These are phyloP conservation scores for Tupiocoris notatus DNA, from an alignment of 2,888 invertebrate genomes.

Conservation along the genomic window DNA sequence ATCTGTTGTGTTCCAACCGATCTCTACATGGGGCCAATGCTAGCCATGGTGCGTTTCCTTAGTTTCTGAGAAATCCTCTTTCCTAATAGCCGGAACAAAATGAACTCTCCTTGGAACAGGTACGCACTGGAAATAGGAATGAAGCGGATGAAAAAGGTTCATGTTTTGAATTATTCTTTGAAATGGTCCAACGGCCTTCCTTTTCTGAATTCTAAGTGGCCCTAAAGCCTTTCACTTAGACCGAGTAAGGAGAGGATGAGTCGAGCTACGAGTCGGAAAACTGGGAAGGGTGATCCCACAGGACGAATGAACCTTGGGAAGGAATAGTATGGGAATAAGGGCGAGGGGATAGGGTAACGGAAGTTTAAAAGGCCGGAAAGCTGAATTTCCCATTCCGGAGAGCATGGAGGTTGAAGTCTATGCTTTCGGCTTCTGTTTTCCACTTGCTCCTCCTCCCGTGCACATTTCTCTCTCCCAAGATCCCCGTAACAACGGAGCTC, in stretches of 20 bases:
- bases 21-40: too few species aligned
- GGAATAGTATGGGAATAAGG: neutral
- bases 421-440: neutral
- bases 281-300: neutral
- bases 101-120: neutral
- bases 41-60: too few species aligned
- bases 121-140: neutral
- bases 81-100: neutral
- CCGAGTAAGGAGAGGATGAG: neutral
- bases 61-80: too few species aligned
- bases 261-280: neutral
- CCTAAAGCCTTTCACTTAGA: constrained; percentile 29
- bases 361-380: neutral
- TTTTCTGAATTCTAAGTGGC: constrained; percentile 38
- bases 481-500: neutral
- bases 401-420: neutral
- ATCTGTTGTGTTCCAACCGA: too few species aligned
- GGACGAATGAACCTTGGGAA: neutral
- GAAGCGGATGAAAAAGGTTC: neutral
- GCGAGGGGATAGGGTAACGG: neutral
- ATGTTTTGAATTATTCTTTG: constrained; percentile 31
- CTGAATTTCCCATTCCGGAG: neutral
- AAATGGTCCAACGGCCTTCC: constrained; percentile 32
- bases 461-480: neutral
- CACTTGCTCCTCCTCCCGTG: neutral